Conservation (phyloP, 1,140 invertebrate species). For the Camponotus floridanus region DNA sequence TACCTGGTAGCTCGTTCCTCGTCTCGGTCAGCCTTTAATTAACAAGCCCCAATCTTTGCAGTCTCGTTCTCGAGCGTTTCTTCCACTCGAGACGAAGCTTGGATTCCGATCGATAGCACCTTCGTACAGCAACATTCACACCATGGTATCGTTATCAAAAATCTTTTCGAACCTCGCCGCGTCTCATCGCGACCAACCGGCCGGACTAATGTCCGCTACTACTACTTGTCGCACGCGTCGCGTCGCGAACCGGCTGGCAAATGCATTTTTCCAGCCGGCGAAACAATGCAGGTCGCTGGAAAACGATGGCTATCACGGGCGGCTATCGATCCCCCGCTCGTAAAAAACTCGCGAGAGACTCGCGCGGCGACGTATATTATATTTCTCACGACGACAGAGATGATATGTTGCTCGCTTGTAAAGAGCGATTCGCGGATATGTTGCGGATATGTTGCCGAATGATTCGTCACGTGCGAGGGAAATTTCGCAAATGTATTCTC, state of each 20-base stretch:
- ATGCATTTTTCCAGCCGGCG: constrained; percentile 48
- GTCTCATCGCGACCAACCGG: neutral
- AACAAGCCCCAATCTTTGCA: constrained; percentile 64
- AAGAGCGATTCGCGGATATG: constrained; percentile 42
- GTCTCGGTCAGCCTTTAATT: constrained; percentile 73
- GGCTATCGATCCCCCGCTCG: constrained; percentile 53
- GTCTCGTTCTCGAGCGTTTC: constrained; percentile 64
- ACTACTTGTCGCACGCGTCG: constrained; percentile 17
- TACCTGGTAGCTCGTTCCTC: constrained; percentile 76
- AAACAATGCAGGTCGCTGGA: constrained; percentile 49
- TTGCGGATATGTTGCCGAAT: neutral
- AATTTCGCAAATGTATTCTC: neutral
- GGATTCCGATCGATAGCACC: constrained; percentile 32
- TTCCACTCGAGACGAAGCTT: constrained; percentile 21
- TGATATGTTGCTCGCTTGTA: constrained; percentile 43
- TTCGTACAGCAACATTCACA: neutral
- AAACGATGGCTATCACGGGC: constrained; percentile 55
- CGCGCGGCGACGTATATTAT: constrained; percentile 5
- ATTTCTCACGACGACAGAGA: constrained; percentile 4
- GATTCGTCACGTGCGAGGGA: neutral
- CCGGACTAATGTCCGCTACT: constrained; percentile 34
- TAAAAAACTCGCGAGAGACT: constrained; percentile 59
- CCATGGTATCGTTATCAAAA: neutral
- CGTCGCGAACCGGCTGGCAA: neutral
- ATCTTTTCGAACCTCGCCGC: neutral